Base-by-base conservation (phyloP, 2,113 vertebrate genomes). In the Pao palembangensis region DNA sequence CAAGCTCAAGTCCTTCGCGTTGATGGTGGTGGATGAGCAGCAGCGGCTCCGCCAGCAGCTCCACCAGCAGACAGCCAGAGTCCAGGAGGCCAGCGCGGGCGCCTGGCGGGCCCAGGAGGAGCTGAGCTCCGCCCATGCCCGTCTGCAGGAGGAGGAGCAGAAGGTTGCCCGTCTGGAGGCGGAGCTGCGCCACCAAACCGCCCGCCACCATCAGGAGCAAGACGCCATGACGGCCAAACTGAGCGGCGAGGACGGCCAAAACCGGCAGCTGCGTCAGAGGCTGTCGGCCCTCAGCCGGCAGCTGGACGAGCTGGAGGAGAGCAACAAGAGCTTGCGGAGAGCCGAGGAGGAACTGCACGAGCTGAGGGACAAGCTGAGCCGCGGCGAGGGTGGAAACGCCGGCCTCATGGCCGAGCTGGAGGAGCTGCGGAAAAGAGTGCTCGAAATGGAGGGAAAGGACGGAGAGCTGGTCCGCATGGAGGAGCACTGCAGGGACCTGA, bases 361-460 rank as follows among this genome's bases (percentile, higher is more conserved):
- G 71, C 81, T 99, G 53, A 92, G 92, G 69, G 95, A 98, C 69
- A 96, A 97, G 82, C 94, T 97, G 48, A 93, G 85, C 74, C 92
- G 91, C 0, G 94, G 94, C 12, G 94, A 98, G 57, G 94, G 91
- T 60, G 96, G 94, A 21, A 96, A 95, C 21, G 85, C 92, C 13
- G 87, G 85, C 0, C 91, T 98, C 59, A 91, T 93, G 91, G 89
- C 88, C 0, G 96, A 99, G 87, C 93, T 98, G 2, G 95, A 99
- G 67, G 93, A 95, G 72, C 83, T 99, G 62, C 85, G 94, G 38
- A 98, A 96, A 76, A 90, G 94, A 58, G 89, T 99, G 5, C 89
- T 98, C 52, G 96, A 97, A 68, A 98, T 99, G 95, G 96, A 98
- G 85, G 96, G 95, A 25, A 99, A 99, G 85, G 97, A 98, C 8